Base-by-base conservation (phyloP, 1,140 invertebrate genomes). In the Triops longicaudatus region DNA sequence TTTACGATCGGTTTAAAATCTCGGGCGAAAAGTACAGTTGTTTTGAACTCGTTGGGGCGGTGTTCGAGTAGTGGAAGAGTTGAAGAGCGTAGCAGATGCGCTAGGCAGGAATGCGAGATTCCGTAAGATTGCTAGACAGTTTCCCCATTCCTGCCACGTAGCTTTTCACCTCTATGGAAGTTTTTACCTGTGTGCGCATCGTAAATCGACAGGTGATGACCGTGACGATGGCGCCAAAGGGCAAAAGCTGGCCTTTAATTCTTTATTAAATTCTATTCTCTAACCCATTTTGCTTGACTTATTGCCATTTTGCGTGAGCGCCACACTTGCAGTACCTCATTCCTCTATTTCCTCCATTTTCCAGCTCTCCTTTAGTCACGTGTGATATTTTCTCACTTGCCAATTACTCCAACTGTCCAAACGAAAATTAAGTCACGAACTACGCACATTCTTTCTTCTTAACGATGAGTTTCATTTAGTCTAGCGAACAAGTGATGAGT, bases 161-260 rank as follows among this genome's bases (percentile, higher is more conserved):
- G 7, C 50, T 22, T 63, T 63, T 63, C 50, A 63, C 17, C 50
- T 6, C 14, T n/a, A 17, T 63, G 31, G 31, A 37, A 37, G 50
- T 63, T 63, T 63, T 63, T 63, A 63, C 50, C 50, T 63, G 50
- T 63, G 50, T 63, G 50, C 22, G 50, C 50, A 22, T 63, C 50
- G 50, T 63, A 63, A 63, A 63, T 63, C 50, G 50, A 63, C 50
- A 63, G 50, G 50, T 22, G 50, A 63, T 63, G 50, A 14, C 50
- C 50, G 50, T 63, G 50, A 63, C 50, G 50, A 63, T 63, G 50
- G 50, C 14, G 22, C 50, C 17, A 14, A 6, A 14, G 50, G 50
- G 50, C 50, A 2, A n/a, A n/a, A 37, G 50, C 17, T 63, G 50
- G 50, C 17, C 14, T 17, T 63, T 63, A 63, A n/a, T 63, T 63